phyloP scores from a whole-genome alignment of 1,140 invertebrate genomes.

The Trachymyrmex cornetzi region DNA sequence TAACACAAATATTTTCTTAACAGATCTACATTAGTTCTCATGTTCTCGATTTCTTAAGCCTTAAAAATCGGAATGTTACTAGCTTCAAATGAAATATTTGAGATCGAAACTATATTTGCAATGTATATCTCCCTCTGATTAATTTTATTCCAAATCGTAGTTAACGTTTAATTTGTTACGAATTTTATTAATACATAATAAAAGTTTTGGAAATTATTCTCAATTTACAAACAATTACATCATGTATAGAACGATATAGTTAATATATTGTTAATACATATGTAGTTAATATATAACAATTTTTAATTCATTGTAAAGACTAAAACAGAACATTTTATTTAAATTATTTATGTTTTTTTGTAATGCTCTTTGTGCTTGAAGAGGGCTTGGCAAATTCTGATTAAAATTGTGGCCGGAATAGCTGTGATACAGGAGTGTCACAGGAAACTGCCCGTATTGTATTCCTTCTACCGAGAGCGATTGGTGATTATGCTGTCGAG shows the following conservation, averaged over 20 bases:
- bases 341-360: not conserved
- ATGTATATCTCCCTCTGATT: not conserved
- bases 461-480: constrained; percentile 38
- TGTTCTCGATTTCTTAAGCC: not conserved
- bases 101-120: not conserved
- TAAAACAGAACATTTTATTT: not conserved
- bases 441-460: constrained; percentile 70
- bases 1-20: no score
- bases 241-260: not conserved
- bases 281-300: constrained; percentile 15
- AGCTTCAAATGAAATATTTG: not conserved
- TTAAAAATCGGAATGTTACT: not conserved
- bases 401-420: constrained; percentile 51
- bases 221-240: not conserved
- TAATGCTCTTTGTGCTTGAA: constrained; percentile 8
- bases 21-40: no score
- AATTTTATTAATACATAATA: constrained; percentile 2
- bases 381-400: not conserved
- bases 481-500: constrained; percentile 34
- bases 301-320: not conserved
- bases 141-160: not conserved
- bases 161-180: not conserved
- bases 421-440: constrained; percentile 64
- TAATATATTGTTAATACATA: not conserved
- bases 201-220: not conserved